phyloP scores from a whole-genome alignment of 30 jellyfish, hydroid and myxozoan species.

The Hydra vulgaris region DNA sequence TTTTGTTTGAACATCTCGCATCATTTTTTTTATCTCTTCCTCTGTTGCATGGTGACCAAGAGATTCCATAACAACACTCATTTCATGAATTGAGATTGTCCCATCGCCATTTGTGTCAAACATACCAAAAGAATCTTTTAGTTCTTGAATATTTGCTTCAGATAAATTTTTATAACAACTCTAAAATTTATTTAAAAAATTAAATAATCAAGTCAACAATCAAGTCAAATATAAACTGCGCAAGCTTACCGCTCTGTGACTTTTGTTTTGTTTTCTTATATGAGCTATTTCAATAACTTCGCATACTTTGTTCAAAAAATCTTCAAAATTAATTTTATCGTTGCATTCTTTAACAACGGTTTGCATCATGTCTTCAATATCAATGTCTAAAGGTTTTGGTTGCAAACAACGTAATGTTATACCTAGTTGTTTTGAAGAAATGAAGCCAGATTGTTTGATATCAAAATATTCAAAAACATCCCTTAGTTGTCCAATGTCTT shows the following conservation, averaged over 20 bases:
- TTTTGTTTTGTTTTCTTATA: neutral
- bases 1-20: constrained; percentile 49
- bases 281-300: neutral
- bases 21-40: constrained; percentile 62
- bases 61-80: constrained; percentile 57
- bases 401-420: neutral
- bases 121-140: constrained; percentile 56
- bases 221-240: neutral
- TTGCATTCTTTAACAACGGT: neutral
- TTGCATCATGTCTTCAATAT: neutral
- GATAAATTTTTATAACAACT: constrained; percentile 20
- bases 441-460: neutral
- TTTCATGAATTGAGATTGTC: constrained; percentile 52
- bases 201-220: neutral
- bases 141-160: constrained; percentile 28
- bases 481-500: constrained; percentile 5
- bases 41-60: constrained; percentile 65
- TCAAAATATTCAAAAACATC: constrained; percentile 4
- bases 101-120: constrained; percentile 88
- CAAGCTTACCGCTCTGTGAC: neutral
- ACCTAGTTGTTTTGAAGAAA: neutral
- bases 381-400: constrained; percentile 6
- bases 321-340: neutral
- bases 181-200: neutral
- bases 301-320: neutral